Evolutionary conservation across 23 tunicate species (phyloP).

Genomic region (Halocynthia aurantium): DNA sequence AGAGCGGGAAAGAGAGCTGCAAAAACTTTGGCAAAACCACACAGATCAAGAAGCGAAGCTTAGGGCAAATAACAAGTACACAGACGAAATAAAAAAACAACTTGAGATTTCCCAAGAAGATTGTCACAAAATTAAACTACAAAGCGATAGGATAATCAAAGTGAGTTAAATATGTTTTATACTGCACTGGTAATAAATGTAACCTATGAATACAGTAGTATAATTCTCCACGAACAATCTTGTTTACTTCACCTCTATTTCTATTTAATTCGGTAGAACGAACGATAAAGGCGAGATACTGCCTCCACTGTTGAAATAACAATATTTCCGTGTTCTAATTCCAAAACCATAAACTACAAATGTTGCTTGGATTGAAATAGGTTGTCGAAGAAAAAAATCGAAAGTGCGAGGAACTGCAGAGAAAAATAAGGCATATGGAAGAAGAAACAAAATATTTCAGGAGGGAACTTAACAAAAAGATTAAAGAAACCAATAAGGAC

Average conservation of each 20-base stretch:
- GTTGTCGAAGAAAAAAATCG: constrained; percentile 47
- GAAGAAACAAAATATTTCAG: constrained; percentile 33
- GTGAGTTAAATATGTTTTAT: background rate
- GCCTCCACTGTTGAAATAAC: no score
- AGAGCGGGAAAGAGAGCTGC: constrained; percentile 33
- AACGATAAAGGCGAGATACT: no score
- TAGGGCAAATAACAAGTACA: constrained; percentile 7
- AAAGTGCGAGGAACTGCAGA: constrained; percentile 32
- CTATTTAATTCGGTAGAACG: no score
- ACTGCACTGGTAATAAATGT: no score
- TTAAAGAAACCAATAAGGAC: background rate
- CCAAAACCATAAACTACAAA: no score
- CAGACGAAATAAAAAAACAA: constrained; percentile 39
- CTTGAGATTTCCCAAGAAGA: constrained; percentile 6
- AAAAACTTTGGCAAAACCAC: constrained; percentile 20
- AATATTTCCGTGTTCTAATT: no score
- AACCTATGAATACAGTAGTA: no score
- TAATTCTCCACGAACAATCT: no score
- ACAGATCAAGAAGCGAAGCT: constrained; percentile 25
- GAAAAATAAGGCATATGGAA: constrained; percentile 36
- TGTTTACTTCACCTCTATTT: no score
- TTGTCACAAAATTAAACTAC: background rate
- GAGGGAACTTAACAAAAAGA: constrained; percentile 30
- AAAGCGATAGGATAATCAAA: background rate
- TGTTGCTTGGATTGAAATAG: background rate